Conservation (phyloP, 2,888 invertebrate species). For the Conistra vaccinii region DNA sequence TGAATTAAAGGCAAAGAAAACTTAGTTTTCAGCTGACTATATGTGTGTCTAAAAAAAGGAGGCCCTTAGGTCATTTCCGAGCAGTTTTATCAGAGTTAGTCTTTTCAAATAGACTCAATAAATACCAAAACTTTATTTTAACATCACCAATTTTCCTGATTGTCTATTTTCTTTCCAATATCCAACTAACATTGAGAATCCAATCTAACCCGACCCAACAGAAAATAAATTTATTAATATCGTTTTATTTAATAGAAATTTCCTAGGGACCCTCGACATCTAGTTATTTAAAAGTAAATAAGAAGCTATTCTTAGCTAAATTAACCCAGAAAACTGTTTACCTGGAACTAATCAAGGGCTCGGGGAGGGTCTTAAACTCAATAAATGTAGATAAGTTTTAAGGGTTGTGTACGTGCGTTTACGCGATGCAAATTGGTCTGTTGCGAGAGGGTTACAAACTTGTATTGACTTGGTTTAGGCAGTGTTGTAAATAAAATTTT, state of each 20-base stretch:
- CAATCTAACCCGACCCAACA: constrained; percentile 40
- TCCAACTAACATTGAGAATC: constrained; percentile 21
- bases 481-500: constrained; percentile 38
- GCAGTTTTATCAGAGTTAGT: neutral
- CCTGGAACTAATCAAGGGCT: constrained; percentile 67
- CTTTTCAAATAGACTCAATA: constrained; percentile 23
- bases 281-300: constrained; percentile 62
- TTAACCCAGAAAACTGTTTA: constrained; percentile 68
- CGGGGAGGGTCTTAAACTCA: constrained; percentile 56
- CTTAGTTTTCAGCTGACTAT: neutral
- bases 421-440: constrained; percentile 61
- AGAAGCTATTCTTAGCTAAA: constrained; percentile 60
- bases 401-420: constrained; percentile 64
- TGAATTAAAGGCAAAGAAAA: neutral
- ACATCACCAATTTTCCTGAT: constrained; percentile 7
- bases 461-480: constrained; percentile 35
- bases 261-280: constrained; percentile 24
- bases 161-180: constrained; percentile 20
- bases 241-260: constrained; percentile 43
- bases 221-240: constrained; percentile 50
- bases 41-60: neutral
- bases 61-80: too few species aligned
- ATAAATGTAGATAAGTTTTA: constrained; percentile 67
- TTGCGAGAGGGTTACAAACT: constrained; percentile 41
- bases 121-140: constrained; percentile 25